Evolutionary conservation across 1,140 invertebrate genomes (phyloP).

Genomic region (Papilio polytes): DNA sequence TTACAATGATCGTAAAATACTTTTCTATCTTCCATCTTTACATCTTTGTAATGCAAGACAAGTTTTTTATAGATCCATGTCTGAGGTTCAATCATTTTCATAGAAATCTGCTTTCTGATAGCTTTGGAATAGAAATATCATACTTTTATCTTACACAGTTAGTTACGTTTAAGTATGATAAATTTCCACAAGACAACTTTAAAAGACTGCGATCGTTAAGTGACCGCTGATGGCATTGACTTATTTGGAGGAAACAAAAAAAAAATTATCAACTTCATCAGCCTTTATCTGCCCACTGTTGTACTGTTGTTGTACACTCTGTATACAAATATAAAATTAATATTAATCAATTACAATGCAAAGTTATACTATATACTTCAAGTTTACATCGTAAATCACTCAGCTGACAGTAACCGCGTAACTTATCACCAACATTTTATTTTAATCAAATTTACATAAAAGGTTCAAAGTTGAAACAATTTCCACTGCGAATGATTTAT

Average conservation of each 20-base stretch:
- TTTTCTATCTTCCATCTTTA: not conserved
- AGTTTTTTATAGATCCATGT: not conserved
- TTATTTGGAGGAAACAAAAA: no score
- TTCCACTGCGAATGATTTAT: not conserved
- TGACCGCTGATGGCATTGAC: no score
- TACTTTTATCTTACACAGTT: no score
- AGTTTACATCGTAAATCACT: constrained; percentile 5
- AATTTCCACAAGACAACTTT: no score
- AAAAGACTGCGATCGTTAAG: no score
- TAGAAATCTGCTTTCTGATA: not conserved
- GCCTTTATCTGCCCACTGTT: no score
- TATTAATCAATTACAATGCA: not conserved
- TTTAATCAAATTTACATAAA: constrained; percentile 14
- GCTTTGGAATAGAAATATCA: not conserved
- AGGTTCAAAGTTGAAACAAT: not conserved
- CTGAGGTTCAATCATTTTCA: not conserved
- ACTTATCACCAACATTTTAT: not conserved
- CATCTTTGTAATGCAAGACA: constrained; percentile 1
- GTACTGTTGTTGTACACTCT: no score
- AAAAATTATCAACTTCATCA: no score
- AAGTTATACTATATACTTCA: not conserved
- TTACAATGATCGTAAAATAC: not conserved
- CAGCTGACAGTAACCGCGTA: not conserved
- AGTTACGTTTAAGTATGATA: no score
- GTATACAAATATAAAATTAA: no score